These are phyloP conservation scores for Corythaixoides concolor DNA, from an alignment of 2,113 vertebrate species.

Conservation along the genomic window DNA sequence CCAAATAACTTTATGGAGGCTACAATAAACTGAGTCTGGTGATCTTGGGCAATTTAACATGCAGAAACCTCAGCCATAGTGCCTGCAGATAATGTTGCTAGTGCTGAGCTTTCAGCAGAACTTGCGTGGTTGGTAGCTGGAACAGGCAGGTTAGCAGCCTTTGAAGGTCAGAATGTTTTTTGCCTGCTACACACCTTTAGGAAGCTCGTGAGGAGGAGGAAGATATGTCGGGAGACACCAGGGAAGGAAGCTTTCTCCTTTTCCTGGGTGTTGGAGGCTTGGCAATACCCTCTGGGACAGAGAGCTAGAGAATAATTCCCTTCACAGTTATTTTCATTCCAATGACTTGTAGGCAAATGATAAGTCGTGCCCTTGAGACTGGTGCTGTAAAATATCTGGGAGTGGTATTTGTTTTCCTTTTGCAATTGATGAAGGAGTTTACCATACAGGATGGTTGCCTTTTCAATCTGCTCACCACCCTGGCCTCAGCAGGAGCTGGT, in stretches of 20 bases:
- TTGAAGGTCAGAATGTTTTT: background rate
- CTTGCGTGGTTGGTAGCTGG: too few relatives aligned
- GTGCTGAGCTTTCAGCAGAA: background rate
- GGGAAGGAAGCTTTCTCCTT: background rate
- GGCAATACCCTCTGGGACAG: background rate
- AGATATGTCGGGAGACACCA: background rate
- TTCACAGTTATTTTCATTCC: background rate
- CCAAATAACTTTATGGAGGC: background rate
- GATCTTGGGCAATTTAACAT: background rate
- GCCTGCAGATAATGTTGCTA: background rate
- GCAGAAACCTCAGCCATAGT: background rate
- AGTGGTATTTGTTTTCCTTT: background rate
- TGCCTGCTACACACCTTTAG: background rate
- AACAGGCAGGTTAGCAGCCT: background rate
- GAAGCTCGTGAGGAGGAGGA: background rate
- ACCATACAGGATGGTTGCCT: background rate
- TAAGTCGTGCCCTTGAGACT: background rate
- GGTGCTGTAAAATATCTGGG: background rate
- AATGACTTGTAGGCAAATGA: background rate
- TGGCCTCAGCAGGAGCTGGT: background rate
- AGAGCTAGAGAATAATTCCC: background rate
- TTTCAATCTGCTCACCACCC: background rate
- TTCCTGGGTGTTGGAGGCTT: background rate
- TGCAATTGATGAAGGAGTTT: background rate
- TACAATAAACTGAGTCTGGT: rapidly evolving